These are phyloP conservation scores for Sebastes goodei DNA, from an alignment of 2,797 vertebrate genomes.

Conservation along the genomic window DNA sequence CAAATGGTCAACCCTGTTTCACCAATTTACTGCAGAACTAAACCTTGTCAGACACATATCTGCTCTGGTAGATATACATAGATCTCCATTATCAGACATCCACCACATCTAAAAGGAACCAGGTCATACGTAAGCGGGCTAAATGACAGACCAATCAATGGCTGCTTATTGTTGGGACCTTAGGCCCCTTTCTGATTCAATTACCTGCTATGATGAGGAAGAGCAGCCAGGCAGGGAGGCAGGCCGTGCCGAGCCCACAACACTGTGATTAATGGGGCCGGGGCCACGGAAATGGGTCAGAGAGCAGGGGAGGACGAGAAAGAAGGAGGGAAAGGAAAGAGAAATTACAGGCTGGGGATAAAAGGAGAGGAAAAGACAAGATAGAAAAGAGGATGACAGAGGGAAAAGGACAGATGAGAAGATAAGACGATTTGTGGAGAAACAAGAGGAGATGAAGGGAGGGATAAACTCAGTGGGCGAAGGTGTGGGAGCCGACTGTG, in stretches of 20 bases:
- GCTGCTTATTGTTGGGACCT: conserved; percentile 56
- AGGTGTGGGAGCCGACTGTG: neutral
- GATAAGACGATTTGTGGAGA: neutral
- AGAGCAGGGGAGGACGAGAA: neutral
- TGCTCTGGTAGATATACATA: conserved; percentile 16
- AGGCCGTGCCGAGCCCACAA: conserved; percentile 44
- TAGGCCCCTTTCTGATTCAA: conserved; percentile 68
- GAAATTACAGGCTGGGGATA: neutral
- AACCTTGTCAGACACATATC: neutral
- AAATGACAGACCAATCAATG: conserved; percentile 68
- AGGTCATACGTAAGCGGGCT: conserved; percentile 32
- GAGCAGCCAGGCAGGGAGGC: conserved; percentile 52
- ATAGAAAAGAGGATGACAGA: neutral
- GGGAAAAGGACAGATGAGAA: neutral
- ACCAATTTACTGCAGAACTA: neutral
- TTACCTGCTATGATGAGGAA: conserved; percentile 76
- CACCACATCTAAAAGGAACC: conserved; percentile 12
- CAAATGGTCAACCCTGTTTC: neutral
- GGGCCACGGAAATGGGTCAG: conserved; percentile 77
- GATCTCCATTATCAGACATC: conserved; percentile 20
- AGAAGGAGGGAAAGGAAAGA: neutral
- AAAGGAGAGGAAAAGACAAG: neutral
- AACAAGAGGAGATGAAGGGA: neutral
- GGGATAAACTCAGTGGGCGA: neutral
- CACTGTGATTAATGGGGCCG: conserved; percentile 78